Base-by-base conservation (phyloP, 2,797 vertebrate species). In the Coregonus ussuriensis region DNA sequence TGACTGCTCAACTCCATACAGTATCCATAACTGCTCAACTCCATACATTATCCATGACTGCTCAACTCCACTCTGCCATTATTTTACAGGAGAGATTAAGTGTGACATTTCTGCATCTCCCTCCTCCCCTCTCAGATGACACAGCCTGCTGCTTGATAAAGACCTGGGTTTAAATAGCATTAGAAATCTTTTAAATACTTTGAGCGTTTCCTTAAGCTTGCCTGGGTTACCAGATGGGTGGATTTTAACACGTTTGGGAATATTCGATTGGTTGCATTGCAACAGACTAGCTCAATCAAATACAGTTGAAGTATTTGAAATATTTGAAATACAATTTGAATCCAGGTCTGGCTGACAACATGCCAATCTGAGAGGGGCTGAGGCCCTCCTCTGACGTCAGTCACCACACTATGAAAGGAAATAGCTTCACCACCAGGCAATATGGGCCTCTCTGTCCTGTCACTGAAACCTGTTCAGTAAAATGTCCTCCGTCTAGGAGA, bases 391-490 rank as follows among this genome's bases (percentile, higher is more conserved):
- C 15, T 4, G 35, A n/a, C 11, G 4, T n/a, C 67, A 37, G 56
- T 15, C 13, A 0, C 16, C 71, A 72, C 72, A 15, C 81, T 79
- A 72, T 77, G 75, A 84, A 82, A 87, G 79, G 75, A 79, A 75
- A 76, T 11, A 70, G 75, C 62, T 62, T 74, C 72, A 68, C 74
- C 72, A 65, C 74, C 72, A 75, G 72, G 68, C 84, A 87, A 84
- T 70, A 73, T 84, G 69, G 56, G 25, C 18, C 1, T 47, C 41
- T 47, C 41, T 62, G 53, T 81, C 77, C 77, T 90, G 87, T 87
- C 81, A 84, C 59, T 14, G 78, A 86, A 88, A 86, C 68, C 81
- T 85, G 85, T 29, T 25, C 59, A 25, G 59, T 78, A 81, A 56
- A n/a, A 18, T 73, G 83, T 80, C 79, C 63, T 77, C 25, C 4